Evolutionary conservation across 1,140 invertebrate species (phyloP), one percentile per base, ranked within the genome.

Genomic region (Neodiprion pinetum): DNA sequence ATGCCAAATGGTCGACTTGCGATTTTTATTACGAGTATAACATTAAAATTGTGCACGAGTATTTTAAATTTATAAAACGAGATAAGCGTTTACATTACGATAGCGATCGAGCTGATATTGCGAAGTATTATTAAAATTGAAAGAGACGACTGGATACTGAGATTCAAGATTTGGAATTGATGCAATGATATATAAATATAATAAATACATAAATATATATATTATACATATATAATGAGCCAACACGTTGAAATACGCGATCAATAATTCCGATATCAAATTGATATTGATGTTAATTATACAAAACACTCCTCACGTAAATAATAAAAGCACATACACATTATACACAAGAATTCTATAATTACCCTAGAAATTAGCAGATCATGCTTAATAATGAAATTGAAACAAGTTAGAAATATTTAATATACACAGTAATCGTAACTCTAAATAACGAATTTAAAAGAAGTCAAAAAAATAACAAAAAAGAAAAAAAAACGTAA

Each of bases 401-500:
- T 12, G 28, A 74, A 40, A 70, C n/a, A 72, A 75, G 21, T 76
- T 71, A 74, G 67, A 72, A 71, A 72, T 75, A 76, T 67, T 73
- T 72, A 71, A 70, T 72, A 73, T 69, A 23, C 75, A 78, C 77
- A 78, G 73, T 80, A 80, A 76, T 61, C 72, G 74, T 65, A 77
- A 77, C 74, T 73, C 21, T 74, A 69, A 72, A 67, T 74, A 75
- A 79, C 73, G 71, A 73, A 71, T 80, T 79, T 78, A 78, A 78
- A 75, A 17, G 74, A 74, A 40, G 28, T 21, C 1, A 40, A 5
- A 40, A 40, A 74, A 80, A 79, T 75, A 76, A 79, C 76, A 78
- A 78, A 78, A 72, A 80, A 75, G 70, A 80, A 76, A 76, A 78
- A 73, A 78, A 80, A 79, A 80, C 65, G 65, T 75, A 80, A 70